Evolutionary conservation across 2,113 vertebrate species (phyloP), one percentile per base, ranked within the genome.

Genomic region (Sinocyclocheilus rhinocerous): DNA sequence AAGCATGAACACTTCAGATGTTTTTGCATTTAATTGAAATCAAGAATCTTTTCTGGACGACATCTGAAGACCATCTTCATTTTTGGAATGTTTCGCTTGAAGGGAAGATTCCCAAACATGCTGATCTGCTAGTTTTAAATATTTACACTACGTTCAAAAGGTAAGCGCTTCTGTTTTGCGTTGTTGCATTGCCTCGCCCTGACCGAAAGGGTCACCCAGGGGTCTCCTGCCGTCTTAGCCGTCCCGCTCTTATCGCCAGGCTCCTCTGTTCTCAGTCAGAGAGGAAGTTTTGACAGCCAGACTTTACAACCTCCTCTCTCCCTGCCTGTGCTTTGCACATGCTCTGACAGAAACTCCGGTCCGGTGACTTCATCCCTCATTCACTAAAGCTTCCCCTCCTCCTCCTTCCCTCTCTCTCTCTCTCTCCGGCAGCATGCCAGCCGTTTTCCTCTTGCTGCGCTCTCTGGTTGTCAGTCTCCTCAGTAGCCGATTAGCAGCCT

Each of bases 371-470:
- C 87, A 90, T 88, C 85, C 85, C 75, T 87, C 85, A 75, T 87
- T 87, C 75, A 84, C 78, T 26, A 86, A 84, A 88, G 85, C 39
- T 83, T 52, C 63, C 36, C 29, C 55, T 80, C 26, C 42, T 70
- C 15, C 72, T 75, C 52, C 39, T 39, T 84, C 70, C 8, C 72
- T 75, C 52, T 48, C 50, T 84, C 70, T 88, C 52, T 48, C 50
- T 84, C 70, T 88, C 59, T 48, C 48, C 88, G 94, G 94, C 93
- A 95, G 93, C 89, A 98, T 99, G 97, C 97, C 97, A 42, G 93
- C 89, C 52, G 96, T 96, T 16, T 93, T 97, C 92, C 94, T 97
- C 75, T 92, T 95, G 82, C 92, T 96, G 91, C 94, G 95, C 87
- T 93, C 95, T 89, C 93, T 94, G 92, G 91, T 96, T 90, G 90